Base-by-base conservation (phyloP, 2,888 invertebrate species). In the Anodontia alba region DNA sequence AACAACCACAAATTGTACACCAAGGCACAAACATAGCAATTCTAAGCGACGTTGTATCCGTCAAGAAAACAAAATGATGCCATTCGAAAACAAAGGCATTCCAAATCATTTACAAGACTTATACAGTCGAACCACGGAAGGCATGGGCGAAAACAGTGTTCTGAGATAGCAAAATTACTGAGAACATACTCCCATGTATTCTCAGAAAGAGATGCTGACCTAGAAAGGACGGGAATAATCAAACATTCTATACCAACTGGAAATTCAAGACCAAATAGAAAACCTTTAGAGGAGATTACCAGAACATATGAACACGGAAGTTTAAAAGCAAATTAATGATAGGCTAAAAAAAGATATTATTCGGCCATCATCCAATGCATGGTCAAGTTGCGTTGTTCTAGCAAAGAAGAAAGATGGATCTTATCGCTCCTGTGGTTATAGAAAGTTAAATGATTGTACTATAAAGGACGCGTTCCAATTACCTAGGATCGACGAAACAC, bases 21-120 rank as follows among this genome's bases (percentile, higher is more conserved):
- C 70, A 49, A 29, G 81, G 80, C n/a, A 83, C 84, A 46, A 69
- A 81, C 33, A 46, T 74, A 49, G 81, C 77, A 7, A 49, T 10
- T 20, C 0, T 70, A 23, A 77, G 67, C 33, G 42, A 23, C 10
- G 70, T 76, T 17, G n/a, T 38, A 20, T 46, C 5, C 8, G 36
- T 76, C 8, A n/a, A 66, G 8, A 33, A 72, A n/a, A 10, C n/a
- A n/a, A n/a, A n/a, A n/a, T n/a, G 26, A 5, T 20, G 8, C 1
- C 26, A n/a, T n/a, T 36, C 20, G 26, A 23, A 15, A 54, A 7
- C 15, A 1, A 29, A 38, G 8, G 23, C 10, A 38, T 78, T n/a
- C 67, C 73, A 17, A 26, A n/a, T 15, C 74, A 74, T 51, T 20
- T 79, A 31, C 26, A 15, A 0, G 73, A 78, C 42, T 29, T 78